phyloP scores from a whole-genome alignment of 2,113 vertebrate species.

The Silurus glanis region DNA sequence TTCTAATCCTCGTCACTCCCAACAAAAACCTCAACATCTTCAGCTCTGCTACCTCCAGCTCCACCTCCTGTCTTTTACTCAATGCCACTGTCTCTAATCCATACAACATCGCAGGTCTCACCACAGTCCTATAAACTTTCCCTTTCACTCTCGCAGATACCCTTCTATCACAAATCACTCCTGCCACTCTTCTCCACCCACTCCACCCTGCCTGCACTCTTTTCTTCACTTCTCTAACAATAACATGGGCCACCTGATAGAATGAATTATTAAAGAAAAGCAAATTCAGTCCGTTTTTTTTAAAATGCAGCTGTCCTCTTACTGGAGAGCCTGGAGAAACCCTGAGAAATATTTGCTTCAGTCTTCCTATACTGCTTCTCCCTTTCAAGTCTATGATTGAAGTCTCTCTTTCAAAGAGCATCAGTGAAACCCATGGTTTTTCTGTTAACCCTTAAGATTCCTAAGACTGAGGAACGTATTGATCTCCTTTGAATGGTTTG shows the following conservation, averaged over 20 bases:
- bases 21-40: too few relatives aligned
- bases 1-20: too few relatives aligned
- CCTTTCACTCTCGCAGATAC: too few relatives aligned
- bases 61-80: too few relatives aligned
- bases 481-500: neutral
- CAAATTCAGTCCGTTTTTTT: neutral
- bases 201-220: too few relatives aligned
- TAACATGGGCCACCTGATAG: neutral
- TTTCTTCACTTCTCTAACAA: neutral
- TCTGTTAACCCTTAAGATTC: conserved; percentile 22
- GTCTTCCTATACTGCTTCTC: neutral
- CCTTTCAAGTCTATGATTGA: conserved; percentile 43
- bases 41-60: too few relatives aligned
- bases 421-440: conserved; percentile 34
- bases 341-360: neutral
- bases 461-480: neutral
- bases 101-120: too few relatives aligned
- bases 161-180: too few relatives aligned
- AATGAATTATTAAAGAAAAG: conserved; percentile 15
- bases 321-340: neutral
- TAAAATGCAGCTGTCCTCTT: neutral
- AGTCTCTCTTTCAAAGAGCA: conserved; percentile 36
- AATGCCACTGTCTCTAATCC: too few relatives aligned
- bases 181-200: too few relatives aligned
- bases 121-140: too few relatives aligned